Conservation (phyloP, 1,140 invertebrate species). For the Acromyrmex echinatior region DNA sequence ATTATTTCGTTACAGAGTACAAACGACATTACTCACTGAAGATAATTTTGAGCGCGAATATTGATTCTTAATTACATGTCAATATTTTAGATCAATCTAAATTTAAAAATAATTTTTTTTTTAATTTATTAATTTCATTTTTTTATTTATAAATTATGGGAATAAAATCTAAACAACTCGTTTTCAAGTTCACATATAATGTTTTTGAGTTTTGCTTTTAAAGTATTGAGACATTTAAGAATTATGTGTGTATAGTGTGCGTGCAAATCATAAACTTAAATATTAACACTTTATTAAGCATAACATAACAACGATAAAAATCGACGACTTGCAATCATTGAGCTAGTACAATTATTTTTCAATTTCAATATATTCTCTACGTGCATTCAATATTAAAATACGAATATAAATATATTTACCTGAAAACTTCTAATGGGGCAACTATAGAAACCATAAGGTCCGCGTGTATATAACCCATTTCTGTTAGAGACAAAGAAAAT, state of each 20-base stretch:
- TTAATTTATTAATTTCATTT: not conserved
- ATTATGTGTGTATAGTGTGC: not conserved
- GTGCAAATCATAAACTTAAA: constrained; percentile 8
- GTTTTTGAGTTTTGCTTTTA: not conserved
- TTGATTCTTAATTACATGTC: not conserved
- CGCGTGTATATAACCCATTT: constrained; percentile 90
- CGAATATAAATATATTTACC: constrained; percentile 81
- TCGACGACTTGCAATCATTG: constrained; percentile 5
- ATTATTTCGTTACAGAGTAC: constrained; percentile 15
- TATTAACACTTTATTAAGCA: constrained; percentile 17
- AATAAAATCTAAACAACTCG: not conserved
- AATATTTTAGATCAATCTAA: not conserved
- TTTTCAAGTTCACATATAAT: not conserved
- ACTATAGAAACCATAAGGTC: constrained; percentile 93
- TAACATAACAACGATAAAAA: constrained; percentile 10
- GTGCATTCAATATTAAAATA: constrained; percentile 28
- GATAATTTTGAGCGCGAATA: not conserved
- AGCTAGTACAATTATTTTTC: not conserved
- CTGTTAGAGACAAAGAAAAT: constrained; percentile 92
- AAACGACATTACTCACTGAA: constrained; percentile 4
- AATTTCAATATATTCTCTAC: constrained; percentile 35
- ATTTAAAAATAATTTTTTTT: not conserved
- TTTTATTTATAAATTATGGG: not conserved
- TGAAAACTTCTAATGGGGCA: constrained; percentile 94
- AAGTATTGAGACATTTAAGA: not conserved